Evolutionary conservation across 2,888 invertebrate species (phyloP).

Genomic region (Harpalus rufipes): DNA sequence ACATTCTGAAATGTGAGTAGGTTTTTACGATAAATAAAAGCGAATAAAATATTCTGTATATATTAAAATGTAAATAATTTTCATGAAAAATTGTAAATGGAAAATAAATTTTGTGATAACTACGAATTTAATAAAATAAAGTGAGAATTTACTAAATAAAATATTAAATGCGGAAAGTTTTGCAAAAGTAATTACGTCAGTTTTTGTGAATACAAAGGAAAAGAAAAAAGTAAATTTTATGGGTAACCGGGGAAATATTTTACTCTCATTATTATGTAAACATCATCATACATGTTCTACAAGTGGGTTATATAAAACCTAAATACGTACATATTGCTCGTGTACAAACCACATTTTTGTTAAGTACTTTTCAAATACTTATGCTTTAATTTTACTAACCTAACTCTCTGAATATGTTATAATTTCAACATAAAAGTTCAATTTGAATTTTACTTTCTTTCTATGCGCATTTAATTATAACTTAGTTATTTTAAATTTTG

Average conservation of each 20-base stretch:
- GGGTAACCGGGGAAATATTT: background rate
- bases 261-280: background rate
- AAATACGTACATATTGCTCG: background rate
- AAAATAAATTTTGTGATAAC: too few relatives aligned
- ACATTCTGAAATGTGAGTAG: background rate
- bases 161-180: background rate
- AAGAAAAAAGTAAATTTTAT: background rate
- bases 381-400: background rate
- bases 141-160: background rate
- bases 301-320: background rate
- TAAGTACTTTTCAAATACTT: background rate
- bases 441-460: too few relatives aligned
- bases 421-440: too few relatives aligned
- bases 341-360: background rate
- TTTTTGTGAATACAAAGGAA: background rate
- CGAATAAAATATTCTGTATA: background rate
- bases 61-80: too few relatives aligned
- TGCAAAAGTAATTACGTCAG: background rate
- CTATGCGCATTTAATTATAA: too few relatives aligned
- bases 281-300: background rate
- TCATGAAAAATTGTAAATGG: too few relatives aligned
- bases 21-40: background rate
- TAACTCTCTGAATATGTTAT: background rate
- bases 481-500: too few relatives aligned
- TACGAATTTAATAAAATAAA: too few relatives aligned